phyloP scores from a whole-genome alignment of 2,888 invertebrate species.

The Blera fallax region DNA sequence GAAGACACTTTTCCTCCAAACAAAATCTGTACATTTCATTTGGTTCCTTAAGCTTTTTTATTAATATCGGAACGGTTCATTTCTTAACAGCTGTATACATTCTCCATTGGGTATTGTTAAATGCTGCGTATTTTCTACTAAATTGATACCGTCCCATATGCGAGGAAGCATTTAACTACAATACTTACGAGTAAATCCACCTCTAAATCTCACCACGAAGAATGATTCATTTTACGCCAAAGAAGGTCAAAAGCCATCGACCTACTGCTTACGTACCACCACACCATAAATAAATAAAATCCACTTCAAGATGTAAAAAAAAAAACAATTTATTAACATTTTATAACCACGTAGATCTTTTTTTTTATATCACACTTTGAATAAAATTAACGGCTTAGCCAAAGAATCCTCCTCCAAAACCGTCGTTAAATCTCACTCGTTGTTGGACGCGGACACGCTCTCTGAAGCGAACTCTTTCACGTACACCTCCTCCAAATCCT shows the following conservation, averaged over 20 bases:
- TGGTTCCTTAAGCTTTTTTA: too few relatives aligned
- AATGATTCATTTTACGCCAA: neutral
- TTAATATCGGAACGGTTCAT: too few relatives aligned
- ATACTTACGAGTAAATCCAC: neutral
- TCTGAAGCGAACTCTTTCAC: neutral
- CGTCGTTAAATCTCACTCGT: constrained; percentile 4
- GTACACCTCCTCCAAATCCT: neutral
- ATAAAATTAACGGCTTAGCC: neutral
- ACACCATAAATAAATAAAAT: neutral
- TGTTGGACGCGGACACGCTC: constrained; percentile 7
- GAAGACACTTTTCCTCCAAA: too few relatives aligned
- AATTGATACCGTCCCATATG: too few relatives aligned
- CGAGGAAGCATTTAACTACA: neutral
- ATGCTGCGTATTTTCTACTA: too few relatives aligned
- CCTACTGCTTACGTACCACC: neutral
- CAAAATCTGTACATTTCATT: too few relatives aligned
- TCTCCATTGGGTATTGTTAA: too few relatives aligned
- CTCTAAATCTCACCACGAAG: neutral
- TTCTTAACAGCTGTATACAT: too few relatives aligned
- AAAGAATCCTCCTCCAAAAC: constrained; percentile 24
- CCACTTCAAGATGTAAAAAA: neutral
- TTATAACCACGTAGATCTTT: neutral
- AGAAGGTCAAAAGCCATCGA: neutral
- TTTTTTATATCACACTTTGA: neutral
- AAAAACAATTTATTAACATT: neutral